Conservation (phyloP, 2,113 vertebrate genomes). For the Blennius ocellaris region DNA sequence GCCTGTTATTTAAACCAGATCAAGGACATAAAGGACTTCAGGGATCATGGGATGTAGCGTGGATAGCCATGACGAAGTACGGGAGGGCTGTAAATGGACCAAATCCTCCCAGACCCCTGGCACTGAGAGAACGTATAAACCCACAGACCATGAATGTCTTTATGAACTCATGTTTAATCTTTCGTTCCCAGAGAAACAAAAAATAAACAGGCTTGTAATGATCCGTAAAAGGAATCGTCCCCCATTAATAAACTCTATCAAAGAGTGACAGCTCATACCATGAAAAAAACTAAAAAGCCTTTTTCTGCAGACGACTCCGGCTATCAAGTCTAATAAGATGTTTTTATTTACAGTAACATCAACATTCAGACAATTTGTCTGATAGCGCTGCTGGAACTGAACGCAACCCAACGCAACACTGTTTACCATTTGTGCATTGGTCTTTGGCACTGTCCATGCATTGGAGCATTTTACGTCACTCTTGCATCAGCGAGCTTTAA, state of each 20-base stretch:
- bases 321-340: not conserved
- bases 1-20: conserved; percentile 73
- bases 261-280: not conserved
- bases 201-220: not conserved
- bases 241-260: not conserved
- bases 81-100: conserved; percentile 55
- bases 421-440: conserved; percentile 63
- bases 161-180: conserved; percentile 21
- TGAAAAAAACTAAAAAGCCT: not conserved
- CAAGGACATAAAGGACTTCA: conserved; percentile 70
- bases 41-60: conserved; percentile 47
- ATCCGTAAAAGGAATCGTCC: not conserved
- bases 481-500: conserved; percentile 77
- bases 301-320: not conserved
- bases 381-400: conserved; percentile 23
- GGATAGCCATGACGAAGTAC: conserved; percentile 30
- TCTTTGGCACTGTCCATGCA: conserved; percentile 46
- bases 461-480: conserved; percentile 67
- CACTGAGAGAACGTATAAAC: conserved; percentile 44
- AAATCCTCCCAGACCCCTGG: conserved; percentile 55
- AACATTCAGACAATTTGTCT: conserved; percentile 45
- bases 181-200: conserved; percentile 11
- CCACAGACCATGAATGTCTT: conserved; percentile 28
- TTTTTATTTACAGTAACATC: conserved; percentile 37
- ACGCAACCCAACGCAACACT: conserved; percentile 64